These are phyloP conservation scores for Agrotis exclamationis DNA, from an alignment of 2,888 invertebrate species.

Conservation along the genomic window DNA sequence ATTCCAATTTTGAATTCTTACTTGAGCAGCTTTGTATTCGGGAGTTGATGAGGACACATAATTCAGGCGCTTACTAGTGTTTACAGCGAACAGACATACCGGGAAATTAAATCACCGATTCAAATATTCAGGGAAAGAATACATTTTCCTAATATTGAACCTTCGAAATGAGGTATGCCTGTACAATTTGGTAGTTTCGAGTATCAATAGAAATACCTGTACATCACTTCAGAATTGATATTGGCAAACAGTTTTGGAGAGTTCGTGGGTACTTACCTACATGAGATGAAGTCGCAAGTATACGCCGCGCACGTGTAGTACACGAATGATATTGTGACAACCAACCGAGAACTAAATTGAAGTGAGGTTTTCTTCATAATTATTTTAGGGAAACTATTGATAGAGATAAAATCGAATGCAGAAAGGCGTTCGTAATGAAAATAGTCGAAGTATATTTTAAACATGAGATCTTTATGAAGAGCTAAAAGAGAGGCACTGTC, in stretches of 20 bases:
- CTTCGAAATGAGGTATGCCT: conserved; percentile 10
- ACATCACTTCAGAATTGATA: conserved; percentile 8
- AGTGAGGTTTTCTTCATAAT: background rate
- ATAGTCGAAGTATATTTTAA: background rate
- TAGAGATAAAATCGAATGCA: background rate
- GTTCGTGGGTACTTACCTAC: background rate
- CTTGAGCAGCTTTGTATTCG: conserved; percentile 61
- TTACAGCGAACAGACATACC: conserved; percentile 41
- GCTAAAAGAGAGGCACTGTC: conserved; percentile 8
- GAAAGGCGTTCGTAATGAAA: background rate
- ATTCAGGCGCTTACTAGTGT: conserved; percentile 53
- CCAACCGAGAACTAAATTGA: background rate
- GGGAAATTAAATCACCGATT: conserved; percentile 38
- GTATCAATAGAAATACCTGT: conserved; percentile 3
- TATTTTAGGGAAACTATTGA: background rate
- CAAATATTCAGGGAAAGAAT: conserved; percentile 24
- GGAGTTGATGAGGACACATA: conserved; percentile 61
- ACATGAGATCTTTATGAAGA: background rate
- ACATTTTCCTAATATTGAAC: conserved; percentile 12
- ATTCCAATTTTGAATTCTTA: conserved; percentile 69
- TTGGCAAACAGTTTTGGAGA: background rate
- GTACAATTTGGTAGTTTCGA: conserved; percentile 10
- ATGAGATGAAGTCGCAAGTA: background rate
- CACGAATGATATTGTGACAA: background rate
- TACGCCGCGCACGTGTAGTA: background rate